Evolutionary conservation across 2,797 vertebrate species (phyloP), one percentile per base, ranked within the genome.

Genomic region (Crax fasciolata): DNA sequence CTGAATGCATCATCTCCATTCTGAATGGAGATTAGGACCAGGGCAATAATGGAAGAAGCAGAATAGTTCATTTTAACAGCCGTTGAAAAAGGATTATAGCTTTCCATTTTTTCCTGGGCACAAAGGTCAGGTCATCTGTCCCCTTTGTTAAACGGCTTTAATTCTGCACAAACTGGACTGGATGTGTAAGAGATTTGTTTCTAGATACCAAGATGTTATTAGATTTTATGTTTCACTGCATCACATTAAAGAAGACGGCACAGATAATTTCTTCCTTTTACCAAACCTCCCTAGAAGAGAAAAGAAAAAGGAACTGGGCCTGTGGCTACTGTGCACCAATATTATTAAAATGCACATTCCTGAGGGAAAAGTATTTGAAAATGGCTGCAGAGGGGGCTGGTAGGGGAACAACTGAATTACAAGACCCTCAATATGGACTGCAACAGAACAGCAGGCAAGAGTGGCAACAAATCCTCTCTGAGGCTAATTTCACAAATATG

Each of bases 11-110:
- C 35, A 35, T 35, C 35, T 35, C 54, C 32, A 71, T 48, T 91
- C 65, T 90, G 27, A 72, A 68, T 65, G 38, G 55, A 86, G 41
- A 93, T 84, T 57, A 85, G 54, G 58, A 89, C 7, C 8, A 83
- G 62, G 58, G 68, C 54, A 84, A 75, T 91, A 95, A 93, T 72
- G 88, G 94, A 94, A 82, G 49, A 62, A 93, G 48, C 11, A 89
- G 43, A 90, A 92, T 15, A 52, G 84, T 59, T 94, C 84, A 70
- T 94, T 96, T 92, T 92, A 95, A 91, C 68, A 78, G 75, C 52
- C 54, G 46, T 0, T 85, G 68, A 77, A 76, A 96, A 95, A 90
- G 43, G 78, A 94, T 95, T 91, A 73, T 38, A 79, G 62, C 55
- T 83, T 95, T 83, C 84, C 65, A 82, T 87, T 89, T 92, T 72